phyloP scores from a whole-genome alignment of 2,888 invertebrate genomes.

The Rhaphigaster nebulosa region DNA sequence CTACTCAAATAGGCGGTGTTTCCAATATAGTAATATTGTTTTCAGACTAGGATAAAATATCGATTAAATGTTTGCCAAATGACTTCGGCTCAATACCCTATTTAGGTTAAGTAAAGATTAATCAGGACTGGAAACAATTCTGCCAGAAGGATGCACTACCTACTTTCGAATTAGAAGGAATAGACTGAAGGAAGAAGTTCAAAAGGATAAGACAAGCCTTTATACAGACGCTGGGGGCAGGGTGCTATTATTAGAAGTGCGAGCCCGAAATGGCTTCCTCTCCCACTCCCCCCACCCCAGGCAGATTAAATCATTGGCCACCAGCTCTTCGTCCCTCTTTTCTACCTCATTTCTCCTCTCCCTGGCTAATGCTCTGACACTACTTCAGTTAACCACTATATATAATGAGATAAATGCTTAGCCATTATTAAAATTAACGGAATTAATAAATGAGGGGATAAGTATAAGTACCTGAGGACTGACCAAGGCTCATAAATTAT shows the following conservation, averaged over 20 bases:
- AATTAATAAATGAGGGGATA: neutral
- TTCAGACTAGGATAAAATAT: neutral
- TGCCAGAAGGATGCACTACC: neutral
- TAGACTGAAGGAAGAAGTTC: neutral
- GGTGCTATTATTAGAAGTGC: conserved; percentile 15
- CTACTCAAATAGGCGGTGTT: neutral
- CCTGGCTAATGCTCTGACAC: neutral
- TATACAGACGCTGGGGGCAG: neutral
- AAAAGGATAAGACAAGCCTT: conserved; percentile 15
- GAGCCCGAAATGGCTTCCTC: conserved; percentile 7
- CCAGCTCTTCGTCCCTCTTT: conserved; percentile 12
- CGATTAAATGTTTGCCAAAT: neutral
- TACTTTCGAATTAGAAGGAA: neutral
- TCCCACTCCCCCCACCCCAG: neutral
- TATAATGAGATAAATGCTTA: neutral
- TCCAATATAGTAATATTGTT: neutral
- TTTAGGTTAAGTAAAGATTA: neutral
- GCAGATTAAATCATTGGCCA: conserved; percentile 28
- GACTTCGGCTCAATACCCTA: neutral
- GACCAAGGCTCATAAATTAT: neutral
- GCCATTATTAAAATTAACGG: neutral
- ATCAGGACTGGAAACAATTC: neutral
- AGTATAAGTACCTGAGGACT: neutral
- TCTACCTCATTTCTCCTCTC: conserved; percentile 13
- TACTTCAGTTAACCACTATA: neutral